Evolutionary conservation across 30 jellyfish, hydroid and myxozoan genomes (phyloP).

Genomic region (Aurelia aurita complex sp. Pacific): DNA sequence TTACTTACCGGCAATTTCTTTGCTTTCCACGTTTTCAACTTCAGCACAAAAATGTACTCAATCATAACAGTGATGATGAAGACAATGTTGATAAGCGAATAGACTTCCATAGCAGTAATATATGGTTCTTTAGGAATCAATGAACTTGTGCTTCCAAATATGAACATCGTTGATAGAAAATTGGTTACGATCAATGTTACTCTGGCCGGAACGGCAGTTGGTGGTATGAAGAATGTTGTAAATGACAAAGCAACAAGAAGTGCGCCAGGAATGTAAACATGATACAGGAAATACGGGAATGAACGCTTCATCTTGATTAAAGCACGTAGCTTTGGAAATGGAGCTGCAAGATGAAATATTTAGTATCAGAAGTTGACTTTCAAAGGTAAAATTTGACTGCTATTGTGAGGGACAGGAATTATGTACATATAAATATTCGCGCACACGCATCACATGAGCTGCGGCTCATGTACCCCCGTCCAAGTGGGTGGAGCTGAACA

Average conservation of each 20-base stretch:
- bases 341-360: conserved; percentile 12
- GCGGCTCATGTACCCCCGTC: too few species aligned
- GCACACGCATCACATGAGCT: too few species aligned
- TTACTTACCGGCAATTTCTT: conserved; percentile 22
- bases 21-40: conserved; percentile 6
- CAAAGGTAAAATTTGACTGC: too few species aligned
- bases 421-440: too few species aligned
- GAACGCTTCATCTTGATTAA: conserved; percentile 39
- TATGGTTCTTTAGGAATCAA: conserved; percentile 50
- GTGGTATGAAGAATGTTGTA: conserved; percentile 67
- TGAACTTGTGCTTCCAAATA: conserved; percentile 58
- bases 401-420: too few species aligned
- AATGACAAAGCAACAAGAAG: conserved; percentile 52
- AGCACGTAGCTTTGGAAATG: conserved; percentile 32
- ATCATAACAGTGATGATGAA: conserved; percentile 62
- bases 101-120: conserved; percentile 65
- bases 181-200: conserved; percentile 70
- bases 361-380: too few species aligned
- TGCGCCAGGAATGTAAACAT: conserved; percentile 62
- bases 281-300: conserved; percentile 57
- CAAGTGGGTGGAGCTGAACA: too few species aligned
- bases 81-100: conserved; percentile 45
- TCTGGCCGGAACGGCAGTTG: conserved; percentile 73
- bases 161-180: conserved; percentile 60
- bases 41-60: conserved; percentile 57